Conservation (phyloP, 2,113 vertebrate species). For the Corvus moneduloides region DNA sequence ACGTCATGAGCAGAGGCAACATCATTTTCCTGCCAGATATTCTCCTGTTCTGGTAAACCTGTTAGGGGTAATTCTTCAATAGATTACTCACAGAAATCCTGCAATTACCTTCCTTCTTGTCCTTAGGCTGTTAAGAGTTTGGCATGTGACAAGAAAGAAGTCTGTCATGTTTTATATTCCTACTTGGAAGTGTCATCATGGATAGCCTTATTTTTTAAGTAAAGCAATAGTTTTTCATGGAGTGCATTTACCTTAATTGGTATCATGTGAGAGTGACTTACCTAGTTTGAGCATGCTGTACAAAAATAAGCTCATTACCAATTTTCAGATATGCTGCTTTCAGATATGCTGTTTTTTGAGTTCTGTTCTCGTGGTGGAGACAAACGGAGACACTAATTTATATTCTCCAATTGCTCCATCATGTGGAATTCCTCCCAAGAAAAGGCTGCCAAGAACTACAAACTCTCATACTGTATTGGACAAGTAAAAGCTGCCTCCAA, state of each 20-base stretch:
- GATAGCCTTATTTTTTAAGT: neutral
- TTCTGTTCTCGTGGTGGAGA: neutral
- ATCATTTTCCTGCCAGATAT: neutral
- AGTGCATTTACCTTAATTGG: neutral
- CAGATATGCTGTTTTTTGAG: neutral
- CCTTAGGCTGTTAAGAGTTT: neutral
- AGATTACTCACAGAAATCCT: neutral
- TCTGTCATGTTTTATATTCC: neutral
- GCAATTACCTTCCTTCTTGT: neutral
- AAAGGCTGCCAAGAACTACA: neutral
- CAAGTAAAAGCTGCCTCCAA: neutral
- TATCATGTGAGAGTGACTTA: neutral
- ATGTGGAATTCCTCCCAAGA: neutral
- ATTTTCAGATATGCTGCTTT: neutral
- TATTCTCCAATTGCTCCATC: neutral
- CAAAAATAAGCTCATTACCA: neutral
- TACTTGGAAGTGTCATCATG: neutral
- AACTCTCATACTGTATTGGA: neutral
- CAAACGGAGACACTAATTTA: neutral
- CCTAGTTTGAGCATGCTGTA: neutral
- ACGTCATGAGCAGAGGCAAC: neutral
- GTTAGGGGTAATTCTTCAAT: neutral
- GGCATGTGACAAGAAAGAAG: neutral
- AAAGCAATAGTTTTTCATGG: neutral
- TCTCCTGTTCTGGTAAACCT: neutral